phyloP scores from a whole-genome alignment of 2,113 vertebrate genomes.

The Pedetes capensis region DNA sequence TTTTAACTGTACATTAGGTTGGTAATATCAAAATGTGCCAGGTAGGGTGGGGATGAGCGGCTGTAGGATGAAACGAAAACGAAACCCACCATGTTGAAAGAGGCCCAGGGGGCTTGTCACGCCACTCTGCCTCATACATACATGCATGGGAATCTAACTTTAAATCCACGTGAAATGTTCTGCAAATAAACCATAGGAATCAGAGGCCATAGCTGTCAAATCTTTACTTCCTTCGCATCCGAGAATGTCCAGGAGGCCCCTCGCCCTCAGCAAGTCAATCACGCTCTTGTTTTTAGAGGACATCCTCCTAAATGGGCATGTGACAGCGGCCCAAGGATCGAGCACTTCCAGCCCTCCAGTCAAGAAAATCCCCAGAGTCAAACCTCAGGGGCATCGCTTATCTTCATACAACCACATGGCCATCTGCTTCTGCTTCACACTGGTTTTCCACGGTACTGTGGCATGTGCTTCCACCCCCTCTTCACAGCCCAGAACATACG shows the following conservation, averaged over 20 bases:
- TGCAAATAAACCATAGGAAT: neutral
- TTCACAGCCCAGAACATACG: neutral
- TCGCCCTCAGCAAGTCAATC: rapidly evolving
- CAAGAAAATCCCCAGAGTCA: neutral
- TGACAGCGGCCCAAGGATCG: neutral
- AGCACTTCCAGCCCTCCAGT: rapidly evolving
- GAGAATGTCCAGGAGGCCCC: neutral
- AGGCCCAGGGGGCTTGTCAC: neutral
- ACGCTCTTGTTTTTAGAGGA: rapidly evolving
- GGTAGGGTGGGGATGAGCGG: no score
- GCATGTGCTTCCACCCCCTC: no score
- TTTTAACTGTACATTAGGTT: neutral
- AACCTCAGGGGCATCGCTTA: neutral
- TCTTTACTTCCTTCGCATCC: neutral
- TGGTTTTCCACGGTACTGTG: neutral
- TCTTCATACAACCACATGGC: rapidly evolving
- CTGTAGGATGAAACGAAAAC: neutral
- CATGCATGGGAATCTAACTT: rapidly evolving
- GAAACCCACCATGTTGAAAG: neutral
- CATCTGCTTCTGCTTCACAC: no score
- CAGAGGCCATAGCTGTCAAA: neutral
- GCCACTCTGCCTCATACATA: rapidly evolving
- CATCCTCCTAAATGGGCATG: rapidly evolving
- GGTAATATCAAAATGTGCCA: neutral
- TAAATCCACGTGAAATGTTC: rapidly evolving